Base-by-base conservation (phyloP, 2,888 invertebrate species). In the Andrena trimmerana region DNA sequence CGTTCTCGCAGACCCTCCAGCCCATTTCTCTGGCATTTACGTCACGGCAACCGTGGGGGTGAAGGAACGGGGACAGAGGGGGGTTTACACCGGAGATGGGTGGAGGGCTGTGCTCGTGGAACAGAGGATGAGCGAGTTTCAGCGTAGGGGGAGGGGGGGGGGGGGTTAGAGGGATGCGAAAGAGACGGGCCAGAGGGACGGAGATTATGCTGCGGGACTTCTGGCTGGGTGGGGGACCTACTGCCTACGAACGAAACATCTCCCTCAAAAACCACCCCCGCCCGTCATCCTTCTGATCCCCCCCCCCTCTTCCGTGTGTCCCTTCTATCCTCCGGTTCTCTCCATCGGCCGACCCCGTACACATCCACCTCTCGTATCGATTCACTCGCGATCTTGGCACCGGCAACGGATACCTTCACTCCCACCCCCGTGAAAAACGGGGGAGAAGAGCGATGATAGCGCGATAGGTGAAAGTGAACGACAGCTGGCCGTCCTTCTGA, bases 211-310 rank as follows among this genome's bases (percentile, higher is more conserved):
- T 90, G 90, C 90, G 90, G 90, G 90, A 89, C 83, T 86, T 79
- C 85, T 81, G 82, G 88, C 68, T 33, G 59, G 88, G 88, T 5
- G 67, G 33, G 88, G 87, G 91, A 91, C 89, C 90, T 89, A 90
- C 91, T 90, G 90, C 87, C 88, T 89, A 87, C 91, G 91, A 91
- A 92, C 92, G 92, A 91, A 93, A 93, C 93, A 92, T 92, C 93
- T 90, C 92, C 93, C 92, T 92, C 92, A 91, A 91, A 92, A 92
- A 92, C 90, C 91, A 88, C 85, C 91, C 90, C 86, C 89, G 81
- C 88, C 84, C 85, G 83, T 83, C 77, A 60, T 74, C 78, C 13
- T 13, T 42, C 42, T 42, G 42, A 42, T 13, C 73, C 78, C 87
- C 68, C 29, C 62, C 60, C 60, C 76, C 68, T 71, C 80, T 73